These are phyloP conservation scores for Clarias gariepinus DNA, from an alignment of 2,113 vertebrate genomes.

Conservation along the genomic window DNA sequence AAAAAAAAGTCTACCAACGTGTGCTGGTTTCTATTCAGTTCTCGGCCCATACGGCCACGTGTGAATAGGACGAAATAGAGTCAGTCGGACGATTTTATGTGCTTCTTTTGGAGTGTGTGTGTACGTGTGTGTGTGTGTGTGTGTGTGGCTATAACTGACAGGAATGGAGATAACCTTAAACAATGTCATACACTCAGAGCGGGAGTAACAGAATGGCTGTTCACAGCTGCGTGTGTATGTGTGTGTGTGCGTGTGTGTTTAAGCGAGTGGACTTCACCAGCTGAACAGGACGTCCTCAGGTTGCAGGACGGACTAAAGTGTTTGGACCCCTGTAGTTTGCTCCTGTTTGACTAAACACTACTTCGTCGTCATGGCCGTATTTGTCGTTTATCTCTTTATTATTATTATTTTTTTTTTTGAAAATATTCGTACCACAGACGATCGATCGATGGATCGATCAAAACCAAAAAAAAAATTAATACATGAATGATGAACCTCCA, in stretches of 20 bases:
- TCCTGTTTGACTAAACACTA: conserved; percentile 45
- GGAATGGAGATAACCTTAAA: conserved; percentile 31
- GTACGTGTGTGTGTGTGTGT: conserved; percentile 35
- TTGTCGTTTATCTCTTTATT: neutral
- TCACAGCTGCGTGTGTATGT: conserved; percentile 55
- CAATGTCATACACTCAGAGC: conserved; percentile 61
- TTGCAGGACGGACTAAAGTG: neutral
- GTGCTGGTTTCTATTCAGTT: conserved; percentile 97
- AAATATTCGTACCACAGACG: neutral
- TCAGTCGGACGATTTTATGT: conserved; percentile 97
- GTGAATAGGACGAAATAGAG: conserved; percentile 82
- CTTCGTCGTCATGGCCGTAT: neutral
- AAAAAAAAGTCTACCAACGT: conserved; percentile 87
- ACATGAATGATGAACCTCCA: neutral
- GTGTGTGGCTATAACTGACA: neutral
- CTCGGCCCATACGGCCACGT: conserved; percentile 82
- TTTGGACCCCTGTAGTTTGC: conserved; percentile 11
- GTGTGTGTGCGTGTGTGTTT: conserved; percentile 70
- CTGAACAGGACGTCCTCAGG: conserved; percentile 39
- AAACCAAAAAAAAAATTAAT: neutral
- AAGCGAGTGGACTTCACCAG: conserved; percentile 82
- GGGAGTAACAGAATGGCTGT: neutral
- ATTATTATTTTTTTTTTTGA: neutral
- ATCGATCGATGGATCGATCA: neutral
- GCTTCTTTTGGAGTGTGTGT: conserved; percentile 77